These are phyloP conservation scores for Pseudochirops corinnae DNA, from an alignment of 2,797 vertebrate genomes.

Conservation along the genomic window DNA sequence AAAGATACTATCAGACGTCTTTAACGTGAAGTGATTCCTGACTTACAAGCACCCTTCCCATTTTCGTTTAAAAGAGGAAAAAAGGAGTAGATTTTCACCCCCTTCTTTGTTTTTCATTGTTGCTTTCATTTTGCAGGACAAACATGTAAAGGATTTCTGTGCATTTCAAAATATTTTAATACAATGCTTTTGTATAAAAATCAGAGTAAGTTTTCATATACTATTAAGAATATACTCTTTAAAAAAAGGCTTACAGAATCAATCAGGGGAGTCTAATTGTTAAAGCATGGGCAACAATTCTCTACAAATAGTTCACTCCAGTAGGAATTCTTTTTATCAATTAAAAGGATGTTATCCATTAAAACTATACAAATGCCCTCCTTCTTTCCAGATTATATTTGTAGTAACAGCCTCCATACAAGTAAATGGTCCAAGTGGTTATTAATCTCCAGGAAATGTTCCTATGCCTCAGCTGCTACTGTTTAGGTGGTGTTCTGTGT, in stretches of 20 bases:
- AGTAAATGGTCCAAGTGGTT: neutral
- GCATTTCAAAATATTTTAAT: slow-evolving; percentile 43
- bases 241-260: slow-evolving; percentile 33
- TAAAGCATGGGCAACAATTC: slow-evolving; percentile 33
- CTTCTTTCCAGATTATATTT: neutral
- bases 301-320: slow-evolving; percentile 33
- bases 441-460: slow-evolving; percentile 1
- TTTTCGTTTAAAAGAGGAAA: slow-evolving; percentile 1
- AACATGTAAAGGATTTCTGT: slow-evolving; percentile 7
- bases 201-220: neutral
- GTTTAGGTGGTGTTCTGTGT: neutral
- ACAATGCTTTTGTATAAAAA: slow-evolving; percentile 10
- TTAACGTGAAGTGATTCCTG: slow-evolving; percentile 5
- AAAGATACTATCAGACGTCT: neutral
- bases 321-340: slow-evolving; percentile 40
- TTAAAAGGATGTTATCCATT: slow-evolving; percentile 47
- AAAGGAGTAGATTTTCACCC: neutral
- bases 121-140: neutral
- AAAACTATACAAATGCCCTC: slow-evolving; percentile 36
- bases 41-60: neutral
- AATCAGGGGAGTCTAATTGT: slow-evolving; percentile 7
- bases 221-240: neutral
- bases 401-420: neutral
- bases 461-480: neutral
- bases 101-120: neutral